Percentiles rank a stretch among this genome's conserved stretches.
Evolutionary conservation across 1,140 invertebrate genomes (phyloP).

Genomic region (Musca vetustissima): DNA sequence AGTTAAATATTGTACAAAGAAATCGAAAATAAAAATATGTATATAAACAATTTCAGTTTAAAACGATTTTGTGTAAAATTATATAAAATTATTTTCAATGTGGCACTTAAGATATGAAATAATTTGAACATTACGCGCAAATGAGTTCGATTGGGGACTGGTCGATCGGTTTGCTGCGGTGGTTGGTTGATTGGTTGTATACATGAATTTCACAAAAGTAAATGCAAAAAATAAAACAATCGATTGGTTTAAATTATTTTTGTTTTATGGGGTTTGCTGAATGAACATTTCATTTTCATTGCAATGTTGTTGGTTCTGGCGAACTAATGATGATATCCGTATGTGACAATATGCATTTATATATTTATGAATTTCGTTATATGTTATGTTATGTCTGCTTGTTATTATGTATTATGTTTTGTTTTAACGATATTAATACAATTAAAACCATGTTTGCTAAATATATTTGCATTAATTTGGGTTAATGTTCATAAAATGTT

Average conservation of each 20-base stretch:
- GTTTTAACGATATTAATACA: constrained; percentile 17
- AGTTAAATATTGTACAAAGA: neutral
- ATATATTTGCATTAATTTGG: constrained; percentile 28
- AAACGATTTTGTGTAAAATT: neutral
- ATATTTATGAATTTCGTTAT: neutral
- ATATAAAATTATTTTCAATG: constrained; percentile 14
- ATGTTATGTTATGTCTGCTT: neutral
- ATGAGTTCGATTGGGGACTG: too few species aligned
- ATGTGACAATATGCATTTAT: neutral
- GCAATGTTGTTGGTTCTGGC: too few species aligned
- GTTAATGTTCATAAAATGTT: constrained; percentile 29
- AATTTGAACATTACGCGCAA: neutral
- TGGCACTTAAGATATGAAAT: constrained; percentile 13
- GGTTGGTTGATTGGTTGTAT: too few species aligned
- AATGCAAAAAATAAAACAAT: too few species aligned
- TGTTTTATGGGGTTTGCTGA: too few species aligned
- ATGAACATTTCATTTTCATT: too few species aligned
- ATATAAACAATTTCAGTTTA: neutral
- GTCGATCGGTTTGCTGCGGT: too few species aligned
- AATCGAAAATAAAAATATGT: neutral
- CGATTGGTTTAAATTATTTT: too few species aligned
- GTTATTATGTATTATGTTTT: constrained; percentile 28
- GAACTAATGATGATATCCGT: too few species aligned
- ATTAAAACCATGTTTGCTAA: constrained; percentile 27
- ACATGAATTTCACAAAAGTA: too few species aligned